phyloP scores from a whole-genome alignment of 2,888 invertebrate species.

The Lacanobia oleracea region DNA sequence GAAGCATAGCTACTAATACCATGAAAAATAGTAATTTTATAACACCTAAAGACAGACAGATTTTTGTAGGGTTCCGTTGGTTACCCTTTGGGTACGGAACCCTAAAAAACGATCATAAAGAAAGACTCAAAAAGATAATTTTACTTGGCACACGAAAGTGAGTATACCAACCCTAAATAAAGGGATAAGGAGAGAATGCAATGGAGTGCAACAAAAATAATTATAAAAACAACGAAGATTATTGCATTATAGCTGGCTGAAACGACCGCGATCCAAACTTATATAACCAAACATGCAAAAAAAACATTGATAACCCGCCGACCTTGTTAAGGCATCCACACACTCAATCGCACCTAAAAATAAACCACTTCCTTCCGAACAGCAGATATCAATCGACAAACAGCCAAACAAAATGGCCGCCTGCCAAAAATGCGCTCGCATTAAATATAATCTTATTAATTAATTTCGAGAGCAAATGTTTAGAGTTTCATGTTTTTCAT shows the following conservation, averaged over 20 bases:
- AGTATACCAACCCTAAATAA: no score
- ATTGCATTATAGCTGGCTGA: background rate
- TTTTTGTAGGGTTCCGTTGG: no score
- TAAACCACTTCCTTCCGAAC: conserved; percentile 62
- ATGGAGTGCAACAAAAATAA: no score
- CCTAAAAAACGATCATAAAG: no score
- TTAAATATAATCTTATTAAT: conserved; percentile 59
- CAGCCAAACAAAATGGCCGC: conserved; percentile 54
- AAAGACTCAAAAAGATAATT: no score
- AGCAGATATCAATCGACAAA: conserved; percentile 50
- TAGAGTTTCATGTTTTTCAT: conserved; percentile 44
- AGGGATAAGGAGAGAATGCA: no score
- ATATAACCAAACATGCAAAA: background rate
- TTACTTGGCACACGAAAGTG: no score
- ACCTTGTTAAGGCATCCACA: conserved; percentile 46
- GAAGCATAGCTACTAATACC: no score
- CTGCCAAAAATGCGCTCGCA: conserved; percentile 61
- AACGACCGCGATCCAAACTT: background rate
- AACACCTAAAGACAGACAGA: no score
- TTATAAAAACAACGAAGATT: no score
- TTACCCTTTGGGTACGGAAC: no score
- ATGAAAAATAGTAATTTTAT: no score
- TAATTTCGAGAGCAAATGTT: conserved; percentile 54
- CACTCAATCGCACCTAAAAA: conserved; percentile 36
- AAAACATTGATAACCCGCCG: conserved; percentile 13